phyloP scores from a whole-genome alignment of 2,113 vertebrate species.

The Mastomys coucha region DNA sequence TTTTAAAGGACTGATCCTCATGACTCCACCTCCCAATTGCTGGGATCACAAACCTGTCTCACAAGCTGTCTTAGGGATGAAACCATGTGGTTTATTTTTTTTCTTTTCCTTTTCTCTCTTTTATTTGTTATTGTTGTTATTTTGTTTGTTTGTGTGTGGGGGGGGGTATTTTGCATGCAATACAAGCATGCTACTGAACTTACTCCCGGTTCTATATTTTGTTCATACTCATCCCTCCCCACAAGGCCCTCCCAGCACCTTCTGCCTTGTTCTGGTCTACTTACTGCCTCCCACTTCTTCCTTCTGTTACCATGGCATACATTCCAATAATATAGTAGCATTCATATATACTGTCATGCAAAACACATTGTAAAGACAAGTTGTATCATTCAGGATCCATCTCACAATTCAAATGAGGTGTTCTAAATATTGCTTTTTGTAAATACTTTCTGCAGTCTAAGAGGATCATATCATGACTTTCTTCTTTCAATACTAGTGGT shows the following conservation, averaged over 20 bases:
- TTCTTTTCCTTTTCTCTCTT: background rate
- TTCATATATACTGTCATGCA: background rate
- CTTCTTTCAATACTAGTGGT: background rate
- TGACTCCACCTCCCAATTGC: background rate
- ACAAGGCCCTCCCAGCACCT: fast-evolving
- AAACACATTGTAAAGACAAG: background rate
- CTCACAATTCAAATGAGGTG: background rate
- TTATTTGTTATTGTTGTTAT: too few relatives aligned
- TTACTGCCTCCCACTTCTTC: background rate
- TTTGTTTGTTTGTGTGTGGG: background rate
- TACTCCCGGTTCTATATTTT: background rate
- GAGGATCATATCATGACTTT: slow-evolving; percentile 1
- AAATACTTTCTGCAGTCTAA: background rate
- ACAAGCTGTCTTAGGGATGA: background rate
- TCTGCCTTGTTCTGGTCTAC: background rate
- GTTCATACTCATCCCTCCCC: background rate
- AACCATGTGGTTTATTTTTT: background rate
- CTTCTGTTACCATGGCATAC: background rate
- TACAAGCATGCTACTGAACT: background rate
- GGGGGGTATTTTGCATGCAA: background rate
- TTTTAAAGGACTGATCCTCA: background rate
- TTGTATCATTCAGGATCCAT: background rate
- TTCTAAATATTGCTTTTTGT: background rate
- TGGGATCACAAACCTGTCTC: background rate
- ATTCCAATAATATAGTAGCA: background rate